Conservation (phyloP, 37 sponge, comb jelly and placozoan genomes). For the Eunapius fragilis region DNA sequence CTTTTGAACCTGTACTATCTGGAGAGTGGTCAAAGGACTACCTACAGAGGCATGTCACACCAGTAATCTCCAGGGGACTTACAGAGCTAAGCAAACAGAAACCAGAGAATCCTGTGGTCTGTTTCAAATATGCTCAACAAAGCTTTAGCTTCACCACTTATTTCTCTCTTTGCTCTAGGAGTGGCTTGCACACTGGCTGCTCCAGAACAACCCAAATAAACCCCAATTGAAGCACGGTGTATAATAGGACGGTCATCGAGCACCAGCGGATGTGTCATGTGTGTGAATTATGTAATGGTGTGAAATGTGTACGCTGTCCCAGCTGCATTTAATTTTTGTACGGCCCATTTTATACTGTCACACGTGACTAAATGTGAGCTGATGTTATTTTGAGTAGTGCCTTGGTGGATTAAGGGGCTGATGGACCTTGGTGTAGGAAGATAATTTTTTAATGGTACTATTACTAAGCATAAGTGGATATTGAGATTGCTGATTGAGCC, state of each 20-base stretch:
- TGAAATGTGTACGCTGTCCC: too few species aligned
- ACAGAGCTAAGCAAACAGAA: conserved; percentile 91
- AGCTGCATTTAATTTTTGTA: background rate
- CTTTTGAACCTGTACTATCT: conserved; percentile 39
- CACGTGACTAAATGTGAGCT: too few species aligned
- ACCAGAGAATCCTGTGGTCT: conserved; percentile 90
- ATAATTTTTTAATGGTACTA: too few species aligned
- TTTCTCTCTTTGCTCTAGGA: conserved; percentile 29
- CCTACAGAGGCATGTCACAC: conserved; percentile 82
- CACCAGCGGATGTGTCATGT: background rate
- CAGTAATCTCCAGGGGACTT: conserved; percentile 84
- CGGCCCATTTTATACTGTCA: too few species aligned
- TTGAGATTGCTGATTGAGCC: too few species aligned
- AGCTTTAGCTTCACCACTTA: background rate
- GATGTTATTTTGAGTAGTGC: too few species aligned
- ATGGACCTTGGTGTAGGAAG: too few species aligned
- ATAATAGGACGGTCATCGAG: background rate
- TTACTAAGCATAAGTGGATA: too few species aligned
- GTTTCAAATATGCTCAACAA: conserved; percentile 13
- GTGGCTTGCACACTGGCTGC: conserved; percentile 95
- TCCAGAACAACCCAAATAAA: conserved; percentile 96
- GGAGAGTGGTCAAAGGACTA: conserved; percentile 74
- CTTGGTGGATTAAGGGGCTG: too few species aligned
- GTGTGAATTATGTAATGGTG: too few species aligned
- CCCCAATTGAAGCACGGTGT: conserved; percentile 36